Percentiles rank a stretch among this genome's conserved stretches.
phyloP scores from a whole-genome alignment of 2,113 vertebrate species.

The Herpailurus yagouaroundi region DNA sequence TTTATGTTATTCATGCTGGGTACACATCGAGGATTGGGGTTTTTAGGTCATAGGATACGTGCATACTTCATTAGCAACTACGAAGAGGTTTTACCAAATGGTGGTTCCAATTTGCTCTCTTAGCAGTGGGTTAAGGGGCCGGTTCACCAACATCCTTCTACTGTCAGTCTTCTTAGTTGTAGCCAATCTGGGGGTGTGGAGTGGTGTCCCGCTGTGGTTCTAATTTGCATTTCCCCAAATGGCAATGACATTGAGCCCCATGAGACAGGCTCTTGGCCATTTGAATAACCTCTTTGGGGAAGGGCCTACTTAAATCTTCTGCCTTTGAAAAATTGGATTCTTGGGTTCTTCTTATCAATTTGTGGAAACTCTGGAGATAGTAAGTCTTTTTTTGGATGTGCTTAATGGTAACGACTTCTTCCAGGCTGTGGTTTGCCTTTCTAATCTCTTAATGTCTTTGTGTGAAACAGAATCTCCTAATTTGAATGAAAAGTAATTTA shows the following conservation, averaged over 20 bases:
- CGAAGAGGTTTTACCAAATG: neutral
- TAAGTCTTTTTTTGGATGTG: neutral
- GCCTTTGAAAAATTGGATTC: neutral
- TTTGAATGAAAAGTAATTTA: neutral
- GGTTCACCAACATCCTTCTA: too few species aligned
- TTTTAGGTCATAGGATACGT: fast-evolving
- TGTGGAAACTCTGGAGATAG: neutral
- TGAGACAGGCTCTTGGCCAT: too few species aligned
- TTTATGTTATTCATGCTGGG: too few species aligned
- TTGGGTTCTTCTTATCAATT: neutral
- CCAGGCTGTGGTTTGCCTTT: neutral
- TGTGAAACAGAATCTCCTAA: neutral
- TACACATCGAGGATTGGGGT: neutral
- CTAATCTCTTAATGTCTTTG: neutral
- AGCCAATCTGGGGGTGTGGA: neutral
- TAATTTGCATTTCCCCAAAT: neutral
- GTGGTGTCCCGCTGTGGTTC: too few species aligned
- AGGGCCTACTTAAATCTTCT: neutral
- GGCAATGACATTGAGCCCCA: neutral
- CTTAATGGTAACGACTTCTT: neutral
- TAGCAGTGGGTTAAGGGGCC: too few species aligned
- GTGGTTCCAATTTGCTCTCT: fast-evolving
- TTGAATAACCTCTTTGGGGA: neutral
- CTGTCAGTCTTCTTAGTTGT: neutral
- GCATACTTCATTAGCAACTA: fast-evolving